Evolutionary conservation across 2,888 invertebrate species (phyloP).

Genomic region (Synergus laeviventris): DNA sequence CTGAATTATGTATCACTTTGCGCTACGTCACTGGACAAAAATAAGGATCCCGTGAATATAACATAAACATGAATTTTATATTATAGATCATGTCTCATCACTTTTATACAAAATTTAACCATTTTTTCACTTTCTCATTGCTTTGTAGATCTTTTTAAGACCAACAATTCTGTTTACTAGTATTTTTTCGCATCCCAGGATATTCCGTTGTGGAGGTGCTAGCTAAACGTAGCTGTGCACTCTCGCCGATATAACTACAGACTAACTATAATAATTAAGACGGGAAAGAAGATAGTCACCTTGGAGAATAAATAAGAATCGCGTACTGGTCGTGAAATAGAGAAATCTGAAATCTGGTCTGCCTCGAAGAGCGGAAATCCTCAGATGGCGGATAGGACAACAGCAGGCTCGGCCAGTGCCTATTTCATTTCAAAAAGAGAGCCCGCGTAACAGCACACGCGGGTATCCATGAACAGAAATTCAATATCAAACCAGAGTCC

Average conservation of each 20-base stretch:
- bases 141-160: no score
- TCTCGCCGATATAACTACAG: conserved; percentile 37
- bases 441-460: conserved; percentile 64
- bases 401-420: conserved; percentile 39
- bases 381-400: conserved; percentile 42
- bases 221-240: no score
- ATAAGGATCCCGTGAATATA: conserved; percentile 44
- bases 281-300: conserved; percentile 28
- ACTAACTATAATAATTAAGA: conserved; percentile 35
- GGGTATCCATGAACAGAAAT: conserved; percentile 65
- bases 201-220: no score
- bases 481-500: conserved; percentile 56
- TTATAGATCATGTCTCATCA: conserved; percentile 39
- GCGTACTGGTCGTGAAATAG: conserved; percentile 46
- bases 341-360: conserved; percentile 50
- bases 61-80: conserved; percentile 42
- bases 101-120: conserved; percentile 42
- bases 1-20: conserved; percentile 48
- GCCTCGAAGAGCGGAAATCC: conserved; percentile 56
- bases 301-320: conserved; percentile 40
- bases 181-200: no score
- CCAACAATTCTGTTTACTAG: no score
- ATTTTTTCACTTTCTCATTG: conserved; percentile 38
- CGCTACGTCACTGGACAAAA: conserved; percentile 49
- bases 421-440: conserved; percentile 52